Evolutionary conservation across 2,888 invertebrate genomes (phyloP).

Genomic region (Pemphredon lugubris): DNA sequence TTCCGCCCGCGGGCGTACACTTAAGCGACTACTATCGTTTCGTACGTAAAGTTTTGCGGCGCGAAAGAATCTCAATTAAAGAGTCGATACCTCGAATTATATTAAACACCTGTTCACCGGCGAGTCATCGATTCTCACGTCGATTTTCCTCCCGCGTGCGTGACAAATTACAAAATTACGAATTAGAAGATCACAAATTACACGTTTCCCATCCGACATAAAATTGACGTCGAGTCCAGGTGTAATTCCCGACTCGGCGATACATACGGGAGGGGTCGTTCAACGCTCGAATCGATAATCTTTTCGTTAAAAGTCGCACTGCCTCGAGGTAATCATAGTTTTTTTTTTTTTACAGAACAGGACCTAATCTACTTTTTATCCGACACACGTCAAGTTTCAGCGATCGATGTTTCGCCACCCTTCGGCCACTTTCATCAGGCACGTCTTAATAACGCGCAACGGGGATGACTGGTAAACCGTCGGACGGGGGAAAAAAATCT

Average conservation of each 20-base stretch:
- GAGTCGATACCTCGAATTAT: conserved; percentile 34
- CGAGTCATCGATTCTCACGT: too few species aligned
- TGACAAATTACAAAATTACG: too few species aligned
- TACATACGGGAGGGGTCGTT: background rate
- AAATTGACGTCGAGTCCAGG: background rate
- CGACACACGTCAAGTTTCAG: conserved; percentile 8
- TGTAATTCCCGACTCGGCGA: background rate
- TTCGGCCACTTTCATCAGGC: background rate
- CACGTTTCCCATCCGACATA: too few species aligned
- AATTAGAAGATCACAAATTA: too few species aligned
- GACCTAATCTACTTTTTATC: conserved; percentile 15
- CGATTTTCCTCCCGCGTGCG: too few species aligned
- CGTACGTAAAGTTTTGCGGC: conserved; percentile 51
- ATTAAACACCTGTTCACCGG: conserved; percentile 22
- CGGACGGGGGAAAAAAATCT: conserved; percentile 34
- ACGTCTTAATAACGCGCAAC: conserved; percentile 43
- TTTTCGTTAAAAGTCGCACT: conserved; percentile 6
- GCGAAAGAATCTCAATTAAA: conserved; percentile 28
- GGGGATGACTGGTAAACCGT: conserved; percentile 36
- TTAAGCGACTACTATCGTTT: conserved; percentile 52
- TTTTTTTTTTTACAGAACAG: conserved; percentile 3
- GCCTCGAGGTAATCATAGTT: conserved; percentile 12
- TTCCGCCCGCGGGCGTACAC: conserved; percentile 56
- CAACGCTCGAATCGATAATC: background rate
- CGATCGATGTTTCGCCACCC: background rate